These are phyloP conservation scores for Geodia barretti DNA, from an alignment of 37 sponge, comb jelly and placozoan genomes.

Conservation along the genomic window DNA sequence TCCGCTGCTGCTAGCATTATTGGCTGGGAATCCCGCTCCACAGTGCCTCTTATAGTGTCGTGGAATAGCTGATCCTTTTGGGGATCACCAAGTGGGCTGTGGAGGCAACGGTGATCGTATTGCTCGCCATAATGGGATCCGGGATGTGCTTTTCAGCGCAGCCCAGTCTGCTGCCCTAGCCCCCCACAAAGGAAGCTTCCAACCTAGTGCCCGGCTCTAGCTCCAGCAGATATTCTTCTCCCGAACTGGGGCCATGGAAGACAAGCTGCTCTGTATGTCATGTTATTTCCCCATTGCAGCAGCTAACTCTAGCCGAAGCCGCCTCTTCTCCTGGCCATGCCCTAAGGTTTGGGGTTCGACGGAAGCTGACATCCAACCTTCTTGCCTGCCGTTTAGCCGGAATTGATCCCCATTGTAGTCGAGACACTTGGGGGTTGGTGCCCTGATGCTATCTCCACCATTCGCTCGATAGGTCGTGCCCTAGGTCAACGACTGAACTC, in stretches of 20 bases:
- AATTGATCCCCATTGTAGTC: neutral
- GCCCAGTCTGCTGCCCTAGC: neutral
- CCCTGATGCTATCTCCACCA: neutral
- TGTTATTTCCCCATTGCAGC: too few species aligned
- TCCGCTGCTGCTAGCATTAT: neutral
- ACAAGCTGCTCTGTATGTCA: neutral
- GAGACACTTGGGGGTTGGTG: neutral
- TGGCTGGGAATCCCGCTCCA: neutral
- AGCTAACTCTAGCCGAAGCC: too few species aligned
- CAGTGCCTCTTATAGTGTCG: neutral
- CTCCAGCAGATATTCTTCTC: neutral
- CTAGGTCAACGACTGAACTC: neutral
- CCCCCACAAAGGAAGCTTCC: neutral
- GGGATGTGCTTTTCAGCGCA: neutral
- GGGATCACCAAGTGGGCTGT: neutral
- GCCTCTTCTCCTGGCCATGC: too few species aligned
- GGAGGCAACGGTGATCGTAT: neutral
- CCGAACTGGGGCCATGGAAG: neutral
- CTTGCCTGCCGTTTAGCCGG: neutral
- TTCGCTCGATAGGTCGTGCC: neutral
- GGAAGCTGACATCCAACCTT: neutral
- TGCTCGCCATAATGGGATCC: neutral
- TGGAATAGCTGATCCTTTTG: neutral
- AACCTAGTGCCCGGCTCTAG: neutral
- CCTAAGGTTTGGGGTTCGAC: neutral